Evolutionary conservation across 2,888 invertebrate genomes (phyloP), one percentile per base, ranked within the genome.

Genomic region (Melinaea menophilus): DNA sequence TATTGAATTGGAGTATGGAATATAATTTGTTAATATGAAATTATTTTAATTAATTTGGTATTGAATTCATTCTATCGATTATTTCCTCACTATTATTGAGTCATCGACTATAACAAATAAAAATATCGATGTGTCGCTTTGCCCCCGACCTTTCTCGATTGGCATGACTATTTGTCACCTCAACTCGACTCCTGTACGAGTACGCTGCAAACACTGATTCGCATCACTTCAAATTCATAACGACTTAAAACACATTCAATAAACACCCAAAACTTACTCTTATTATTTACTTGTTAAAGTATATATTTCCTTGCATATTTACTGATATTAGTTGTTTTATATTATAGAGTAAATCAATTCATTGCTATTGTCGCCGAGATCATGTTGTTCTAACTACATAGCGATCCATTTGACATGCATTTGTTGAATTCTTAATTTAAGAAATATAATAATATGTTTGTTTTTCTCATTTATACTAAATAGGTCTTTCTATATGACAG

Each of bases 151-250:
- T 88, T 84, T 85, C 81, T 81, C 79, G 81, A 75, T 82, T 84
- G 79, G 82, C 85, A 85, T 86, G 88, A 88, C 90, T 90, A 90
- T 90, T 90, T 90, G 90, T 90, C 90, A 90, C 90, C 82, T 81
- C 81, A 79, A 83, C 82, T 84, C 79, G 89, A 90, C 90, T 90
- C 88, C 90, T 81, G 90, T 89, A 89, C 84, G 79, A 77, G 79
- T 79, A 81, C 78, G 83, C 81, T 80, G 81, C 77, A 79, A 85
- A 88, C 86, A 79, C 81, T 84, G 88, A 89, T 90, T 88, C 81
- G 76, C 86, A 88, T 90, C 87, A 82, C 79, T 68, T 64, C 11
- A 60, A 63, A 61, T 65, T 69, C 57, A 68, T 75, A 82, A 79
- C 70, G 73, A 66, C 74, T 67, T 73, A 74, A 66, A 69, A 46